Evolutionary conservation across 2,888 invertebrate genomes (phyloP).

Genomic region (Eupithecia dodoneata): DNA sequence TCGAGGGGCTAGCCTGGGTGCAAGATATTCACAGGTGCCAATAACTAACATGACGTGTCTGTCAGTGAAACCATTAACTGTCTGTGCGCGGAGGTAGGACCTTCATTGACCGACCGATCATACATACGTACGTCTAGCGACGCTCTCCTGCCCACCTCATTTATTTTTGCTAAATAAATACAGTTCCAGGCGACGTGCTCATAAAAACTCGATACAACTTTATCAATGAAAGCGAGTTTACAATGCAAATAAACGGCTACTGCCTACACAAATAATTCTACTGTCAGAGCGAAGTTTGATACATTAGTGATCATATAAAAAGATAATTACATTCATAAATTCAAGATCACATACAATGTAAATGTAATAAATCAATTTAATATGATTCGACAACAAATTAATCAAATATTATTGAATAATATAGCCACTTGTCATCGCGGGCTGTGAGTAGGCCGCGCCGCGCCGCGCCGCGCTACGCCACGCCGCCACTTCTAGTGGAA

Average conservation of each 20-base stretch:
- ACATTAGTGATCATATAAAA: slow-evolving; percentile 37
- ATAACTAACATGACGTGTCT: not conserved
- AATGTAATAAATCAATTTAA: slow-evolving; percentile 44
- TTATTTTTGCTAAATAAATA: not conserved
- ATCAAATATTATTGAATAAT: slow-evolving; percentile 37
- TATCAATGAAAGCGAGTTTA: not conserved
- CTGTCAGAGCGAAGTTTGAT: slow-evolving; percentile 25
- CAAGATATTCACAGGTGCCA: too few species aligned
- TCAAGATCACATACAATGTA: slow-evolving; percentile 27
- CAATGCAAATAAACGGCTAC: not conserved
- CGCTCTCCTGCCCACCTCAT: not conserved
- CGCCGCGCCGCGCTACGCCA: not conserved
- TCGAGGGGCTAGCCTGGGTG: too few species aligned
- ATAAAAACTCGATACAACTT: not conserved
- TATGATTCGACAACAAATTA: slow-evolving; percentile 43
- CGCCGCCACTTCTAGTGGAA: not conserved
- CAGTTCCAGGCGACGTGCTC: not conserved
- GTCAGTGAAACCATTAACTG: too few species aligned
- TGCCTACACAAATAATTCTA: slow-evolving; percentile 10
- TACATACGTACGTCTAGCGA: not conserved
- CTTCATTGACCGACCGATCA: not conserved
- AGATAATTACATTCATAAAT: slow-evolving; percentile 43
- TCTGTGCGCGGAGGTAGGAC: too few species aligned
- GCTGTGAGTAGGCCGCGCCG: slow-evolving; percentile 12
- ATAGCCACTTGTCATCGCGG: slow-evolving; percentile 33